Conservation (phyloP, 1,140 invertebrate species). For the Agrypnia vestita region DNA sequence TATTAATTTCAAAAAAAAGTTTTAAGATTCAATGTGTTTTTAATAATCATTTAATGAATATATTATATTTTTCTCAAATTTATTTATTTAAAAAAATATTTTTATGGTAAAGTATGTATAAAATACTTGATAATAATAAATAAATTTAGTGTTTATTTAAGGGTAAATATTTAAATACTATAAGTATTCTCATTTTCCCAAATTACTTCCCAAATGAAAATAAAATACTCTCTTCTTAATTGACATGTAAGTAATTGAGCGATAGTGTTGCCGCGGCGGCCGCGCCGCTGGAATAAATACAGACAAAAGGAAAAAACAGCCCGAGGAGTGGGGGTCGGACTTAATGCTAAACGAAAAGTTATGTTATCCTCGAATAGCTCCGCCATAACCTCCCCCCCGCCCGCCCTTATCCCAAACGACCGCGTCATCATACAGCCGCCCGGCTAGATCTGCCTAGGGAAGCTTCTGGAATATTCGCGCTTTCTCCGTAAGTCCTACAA, state of each 20-base stretch:
- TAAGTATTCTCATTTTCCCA: too few relatives aligned
- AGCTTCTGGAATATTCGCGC: background rate
- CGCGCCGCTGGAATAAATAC: conserved; percentile 50
- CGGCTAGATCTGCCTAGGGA: conserved; percentile 37
- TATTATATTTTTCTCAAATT: too few relatives aligned
- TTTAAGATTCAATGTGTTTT: too few relatives aligned
- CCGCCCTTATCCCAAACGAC: conserved; percentile 27
- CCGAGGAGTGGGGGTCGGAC: conserved; percentile 45
- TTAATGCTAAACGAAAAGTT: conserved; percentile 62
- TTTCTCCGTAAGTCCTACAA: conserved; percentile 41
- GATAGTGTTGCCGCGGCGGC: background rate
- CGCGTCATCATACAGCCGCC: conserved; percentile 26
- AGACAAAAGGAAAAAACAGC: conserved; percentile 50
- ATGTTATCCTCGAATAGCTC: conserved; percentile 60
- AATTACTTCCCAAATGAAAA: too few relatives aligned
- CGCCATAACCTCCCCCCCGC: conserved; percentile 21
- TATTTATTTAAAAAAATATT: too few relatives aligned
- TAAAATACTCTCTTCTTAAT: background rate
- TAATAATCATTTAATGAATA: too few relatives aligned
- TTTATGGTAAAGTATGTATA: too few relatives aligned
- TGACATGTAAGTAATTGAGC: background rate
- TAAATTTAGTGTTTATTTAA: too few relatives aligned
- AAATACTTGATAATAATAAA: too few relatives aligned
- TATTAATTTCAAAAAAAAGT: too few relatives aligned
- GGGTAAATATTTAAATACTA: too few relatives aligned